phyloP scores from a whole-genome alignment of 1,140 invertebrate genomes.

The Rhopalosiphum padi region DNA sequence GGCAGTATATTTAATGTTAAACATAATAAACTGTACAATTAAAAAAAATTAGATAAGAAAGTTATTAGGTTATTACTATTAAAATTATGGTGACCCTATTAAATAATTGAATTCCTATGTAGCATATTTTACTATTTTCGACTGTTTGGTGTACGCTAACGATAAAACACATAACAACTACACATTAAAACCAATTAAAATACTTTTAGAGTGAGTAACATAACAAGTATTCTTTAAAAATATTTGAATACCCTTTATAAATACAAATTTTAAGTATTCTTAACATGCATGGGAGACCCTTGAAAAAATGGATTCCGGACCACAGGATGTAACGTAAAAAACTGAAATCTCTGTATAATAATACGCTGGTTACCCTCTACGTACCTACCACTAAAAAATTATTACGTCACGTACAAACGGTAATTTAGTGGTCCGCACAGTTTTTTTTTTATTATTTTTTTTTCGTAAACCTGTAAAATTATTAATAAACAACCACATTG shows the following conservation, averaged over 20 bases:
- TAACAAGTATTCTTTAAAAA: background rate
- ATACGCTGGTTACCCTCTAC: background rate
- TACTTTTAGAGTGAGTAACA: background rate
- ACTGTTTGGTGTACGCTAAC: background rate
- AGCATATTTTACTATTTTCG: background rate
- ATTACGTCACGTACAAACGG: background rate
- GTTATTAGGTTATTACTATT: no score
- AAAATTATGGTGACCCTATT: no score
- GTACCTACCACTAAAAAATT: background rate
- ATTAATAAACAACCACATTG: background rate
- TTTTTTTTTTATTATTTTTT: background rate
- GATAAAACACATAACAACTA: background rate
- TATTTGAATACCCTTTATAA: background rate
- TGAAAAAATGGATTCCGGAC: background rate
- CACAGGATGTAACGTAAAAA: background rate
- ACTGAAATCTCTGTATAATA: background rate
- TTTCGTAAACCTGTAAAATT: background rate
- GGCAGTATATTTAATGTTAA: no score
- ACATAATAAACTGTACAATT: no score
- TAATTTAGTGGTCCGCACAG: background rate
- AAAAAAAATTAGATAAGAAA: no score
- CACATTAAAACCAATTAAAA: background rate
- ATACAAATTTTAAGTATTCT: constrained; percentile 3
- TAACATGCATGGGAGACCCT: background rate
- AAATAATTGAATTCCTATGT: no score